These are phyloP conservation scores for Discoglossus pictus DNA, from an alignment of 2,797 vertebrate genomes.

Conservation along the genomic window DNA sequence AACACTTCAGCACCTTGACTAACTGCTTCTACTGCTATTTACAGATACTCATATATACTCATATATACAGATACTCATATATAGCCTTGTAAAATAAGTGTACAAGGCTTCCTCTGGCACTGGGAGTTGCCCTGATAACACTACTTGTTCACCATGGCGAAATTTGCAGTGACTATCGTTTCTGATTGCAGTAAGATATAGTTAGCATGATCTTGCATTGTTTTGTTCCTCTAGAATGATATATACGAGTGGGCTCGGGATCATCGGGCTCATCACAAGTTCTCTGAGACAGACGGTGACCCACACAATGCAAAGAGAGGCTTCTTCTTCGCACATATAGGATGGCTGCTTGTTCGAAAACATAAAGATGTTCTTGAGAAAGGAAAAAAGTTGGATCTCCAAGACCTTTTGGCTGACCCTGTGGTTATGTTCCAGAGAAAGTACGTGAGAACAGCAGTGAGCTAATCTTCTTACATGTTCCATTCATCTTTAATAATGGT, in stretches of 20 bases:
- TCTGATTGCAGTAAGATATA: no score
- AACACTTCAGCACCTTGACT: no score
- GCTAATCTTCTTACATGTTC: background rate
- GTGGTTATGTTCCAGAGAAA: constrained; percentile 78
- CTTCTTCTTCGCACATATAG: constrained; percentile 77
- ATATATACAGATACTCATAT: no score
- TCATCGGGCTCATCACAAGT: constrained; percentile 79
- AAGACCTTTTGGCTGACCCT: constrained; percentile 73
- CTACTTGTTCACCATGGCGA: no score
- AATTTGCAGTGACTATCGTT: no score
- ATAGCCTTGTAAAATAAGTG: no score
- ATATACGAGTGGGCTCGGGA: constrained; percentile 79
- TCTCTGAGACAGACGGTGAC: constrained; percentile 75
- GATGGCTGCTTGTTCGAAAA: constrained; percentile 77
- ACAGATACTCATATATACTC: no score
- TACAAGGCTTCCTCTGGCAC: no score
- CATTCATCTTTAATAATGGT: background rate
- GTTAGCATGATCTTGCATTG: background rate
- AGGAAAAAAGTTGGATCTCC: constrained; percentile 72
- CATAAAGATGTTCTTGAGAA: constrained; percentile 76
- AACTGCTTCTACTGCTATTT: no score
- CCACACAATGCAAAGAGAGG: constrained; percentile 73
- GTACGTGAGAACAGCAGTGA: constrained; percentile 59
- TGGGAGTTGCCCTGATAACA: no score
- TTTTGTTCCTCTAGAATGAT: constrained; percentile 65